Conservation (phyloP, 2,797 vertebrate species). For the Bradypus variegatus region DNA sequence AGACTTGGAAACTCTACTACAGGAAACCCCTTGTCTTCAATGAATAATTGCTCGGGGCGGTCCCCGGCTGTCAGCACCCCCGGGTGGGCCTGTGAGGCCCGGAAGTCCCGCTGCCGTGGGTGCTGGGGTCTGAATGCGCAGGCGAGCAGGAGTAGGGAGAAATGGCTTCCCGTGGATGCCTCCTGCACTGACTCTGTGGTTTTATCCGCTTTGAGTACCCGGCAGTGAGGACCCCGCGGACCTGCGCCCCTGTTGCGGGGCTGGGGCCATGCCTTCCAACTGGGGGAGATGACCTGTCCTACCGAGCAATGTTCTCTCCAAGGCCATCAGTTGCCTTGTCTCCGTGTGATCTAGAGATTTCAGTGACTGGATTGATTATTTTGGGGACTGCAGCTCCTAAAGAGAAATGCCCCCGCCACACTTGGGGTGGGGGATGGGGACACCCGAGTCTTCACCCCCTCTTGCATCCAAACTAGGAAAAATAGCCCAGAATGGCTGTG, state of each 20-base stretch:
- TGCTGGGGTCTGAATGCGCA: neutral
- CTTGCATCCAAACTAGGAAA: constrained; percentile 52
- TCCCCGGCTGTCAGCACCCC: rapidly evolving
- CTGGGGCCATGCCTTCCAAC: rapidly evolving
- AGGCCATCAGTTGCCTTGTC: neutral
- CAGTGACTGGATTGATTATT: neutral
- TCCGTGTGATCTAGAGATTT: neutral
- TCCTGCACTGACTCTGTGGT: neutral
- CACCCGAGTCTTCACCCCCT: neutral
- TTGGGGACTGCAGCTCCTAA: neutral
- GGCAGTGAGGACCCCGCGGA: neutral
- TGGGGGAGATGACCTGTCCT: neutral
- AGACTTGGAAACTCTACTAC: neutral
- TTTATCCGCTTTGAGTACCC: neutral
- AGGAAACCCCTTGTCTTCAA: neutral
- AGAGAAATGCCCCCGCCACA: neutral
- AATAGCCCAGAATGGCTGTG: constrained; percentile 80
- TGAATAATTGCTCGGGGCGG: rapidly evolving
- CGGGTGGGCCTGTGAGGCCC: rapidly evolving
- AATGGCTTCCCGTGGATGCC: constrained; percentile 47
- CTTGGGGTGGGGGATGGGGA: neutral
- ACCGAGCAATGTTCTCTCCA: no score
- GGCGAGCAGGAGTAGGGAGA: neutral
- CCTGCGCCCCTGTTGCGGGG: no score
- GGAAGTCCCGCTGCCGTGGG: neutral